Evolutionary conservation across 2,888 invertebrate species (phyloP), one percentile per base, ranked within the genome.

Genomic region (Netelia inedita): DNA sequence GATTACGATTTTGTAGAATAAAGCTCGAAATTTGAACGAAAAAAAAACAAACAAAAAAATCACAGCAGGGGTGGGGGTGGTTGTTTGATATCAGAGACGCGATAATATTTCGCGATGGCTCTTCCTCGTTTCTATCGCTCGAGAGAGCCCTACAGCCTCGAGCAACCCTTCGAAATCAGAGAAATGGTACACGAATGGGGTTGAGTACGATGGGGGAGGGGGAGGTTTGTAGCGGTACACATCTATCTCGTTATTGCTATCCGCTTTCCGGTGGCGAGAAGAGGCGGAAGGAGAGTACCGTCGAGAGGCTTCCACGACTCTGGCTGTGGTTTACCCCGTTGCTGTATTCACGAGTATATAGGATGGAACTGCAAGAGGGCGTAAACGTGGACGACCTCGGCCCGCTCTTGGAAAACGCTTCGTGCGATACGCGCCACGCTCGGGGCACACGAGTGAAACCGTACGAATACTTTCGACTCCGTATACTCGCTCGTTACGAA

Each of bases 351-450:
- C 14, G 14, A 1, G 14, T 46, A 46, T 1, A 46, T 46, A 46
- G 2, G 14, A 35, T 35, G 35, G 6, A 35, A 35, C 6, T 35
- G 35, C 35, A 35, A 35, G n/a, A 63, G 57, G 63, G 35, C 59
- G 73, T 68, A 35, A 69, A 61, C 19, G 63, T 28, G 10, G 55
- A 16, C 53, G 61, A 66, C 59, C 46, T n/a, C 14, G 8, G n/a
- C 9, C 59, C 43, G 50, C 75, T 79, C 73, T 83, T 78, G 82
- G 82, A 83, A 35, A 73, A 66, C 5, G 68, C 68, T 82, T 78
- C 82, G 76, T 71, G 46, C 28, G 61, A 74, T 41, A 21, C 28
- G 69, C 65, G 71, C 55, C 63, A 65, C 53, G 75, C 71, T 57
- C 71, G 75, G 63, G 71, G 71, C 76, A n/a, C 16, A 66, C 75